Base-by-base conservation (phyloP, 2,797 vertebrate genomes). In the Tamandua tetradactyla region DNA sequence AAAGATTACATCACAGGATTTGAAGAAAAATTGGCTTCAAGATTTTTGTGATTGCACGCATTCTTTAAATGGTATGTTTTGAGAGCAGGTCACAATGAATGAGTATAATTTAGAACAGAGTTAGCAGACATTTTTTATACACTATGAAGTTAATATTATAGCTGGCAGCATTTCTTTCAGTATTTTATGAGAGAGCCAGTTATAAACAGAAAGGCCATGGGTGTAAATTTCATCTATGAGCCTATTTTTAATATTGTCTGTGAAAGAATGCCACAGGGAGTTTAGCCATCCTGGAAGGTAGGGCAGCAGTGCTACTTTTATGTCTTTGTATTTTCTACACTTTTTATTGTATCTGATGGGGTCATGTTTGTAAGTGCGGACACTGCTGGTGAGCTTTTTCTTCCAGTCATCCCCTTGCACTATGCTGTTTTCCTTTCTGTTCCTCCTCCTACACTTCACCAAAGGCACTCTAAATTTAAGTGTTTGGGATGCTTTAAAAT, bases 21-120 rank as follows among this genome's bases (percentile, higher is more conserved):
- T 95, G 66, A 88, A 93, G 49, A 85, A 84, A 94, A 92, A 74
- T 78, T 91, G 59, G 20, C 40, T 91, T 86, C 59, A 95, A 78
- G n/a, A 3, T 72, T 91, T 69, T 83, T 91, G 20, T 81, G 91
- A 94, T 71, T 78, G 49, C 49, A 49, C 55, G 22, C 64, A 61
- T 69, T 93, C 66, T 87, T 94, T 81, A 84, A 88, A 87, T 92
- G 42, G 6, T 80, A 88, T 72, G 35, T 32, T 88, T 91, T 84
- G 93, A 42, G 75, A 94, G 27, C 17, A 79, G 61, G 47, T 64
- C 69, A 94, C 8, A 90, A n/a, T 89, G 40, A 32, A 74, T 88
- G 49, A 92, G 18, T 80, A 75, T 91, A 59, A 76, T 84, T 96
- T 88, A 68, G n/a, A 93, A 55, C 10, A 95, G 82, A 92, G 17